Conservation (phyloP, 53 echinoderm and acorn worm genomes). For the Zoroaster sp. region DNA sequence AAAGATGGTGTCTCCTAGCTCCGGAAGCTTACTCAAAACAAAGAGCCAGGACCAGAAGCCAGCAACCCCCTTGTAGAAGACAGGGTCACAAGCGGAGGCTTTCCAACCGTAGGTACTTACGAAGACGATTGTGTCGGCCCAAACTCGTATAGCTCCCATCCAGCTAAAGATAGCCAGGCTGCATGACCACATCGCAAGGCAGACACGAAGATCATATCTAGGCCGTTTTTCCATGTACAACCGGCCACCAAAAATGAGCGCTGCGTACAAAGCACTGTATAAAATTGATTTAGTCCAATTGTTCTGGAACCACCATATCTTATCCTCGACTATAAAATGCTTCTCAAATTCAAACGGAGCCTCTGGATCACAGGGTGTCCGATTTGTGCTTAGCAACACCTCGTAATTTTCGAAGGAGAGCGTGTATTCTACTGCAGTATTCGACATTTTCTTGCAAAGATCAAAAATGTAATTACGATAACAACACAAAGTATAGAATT, state of each 20-base stretch:
- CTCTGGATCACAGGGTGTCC: background rate
- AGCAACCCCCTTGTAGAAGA: constrained; percentile 89
- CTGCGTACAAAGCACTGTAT: constrained; percentile 77
- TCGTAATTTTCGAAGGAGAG: constrained; percentile 32
- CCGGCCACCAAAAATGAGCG: constrained; percentile 78
- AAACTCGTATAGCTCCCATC: constrained; percentile 63
- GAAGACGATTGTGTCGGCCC: constrained; percentile 56
- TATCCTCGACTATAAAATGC: constrained; percentile 71
- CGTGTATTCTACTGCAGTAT: background rate
- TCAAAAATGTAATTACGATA: no score
- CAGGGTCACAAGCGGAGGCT: constrained; percentile 88
- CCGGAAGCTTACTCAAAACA: constrained; percentile 90
- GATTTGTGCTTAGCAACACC: constrained; percentile 2
- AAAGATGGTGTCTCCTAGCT: constrained; percentile 96
- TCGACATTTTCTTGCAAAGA: background rate
- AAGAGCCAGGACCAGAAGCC: constrained; percentile 99
- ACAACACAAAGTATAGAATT: no score
- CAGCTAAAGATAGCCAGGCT: constrained; percentile 78
- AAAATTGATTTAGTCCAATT: constrained; percentile 81
- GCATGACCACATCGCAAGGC: constrained; percentile 75
- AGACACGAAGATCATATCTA: constrained; percentile 64
- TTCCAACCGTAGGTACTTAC: constrained; percentile 69
- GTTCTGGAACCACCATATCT: constrained; percentile 78
- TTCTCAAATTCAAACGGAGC: constrained; percentile 80
- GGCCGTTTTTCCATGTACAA: constrained; percentile 79